These are phyloP conservation scores for Battus philenor DNA, from an alignment of 1,140 invertebrate species.

Conservation along the genomic window DNA sequence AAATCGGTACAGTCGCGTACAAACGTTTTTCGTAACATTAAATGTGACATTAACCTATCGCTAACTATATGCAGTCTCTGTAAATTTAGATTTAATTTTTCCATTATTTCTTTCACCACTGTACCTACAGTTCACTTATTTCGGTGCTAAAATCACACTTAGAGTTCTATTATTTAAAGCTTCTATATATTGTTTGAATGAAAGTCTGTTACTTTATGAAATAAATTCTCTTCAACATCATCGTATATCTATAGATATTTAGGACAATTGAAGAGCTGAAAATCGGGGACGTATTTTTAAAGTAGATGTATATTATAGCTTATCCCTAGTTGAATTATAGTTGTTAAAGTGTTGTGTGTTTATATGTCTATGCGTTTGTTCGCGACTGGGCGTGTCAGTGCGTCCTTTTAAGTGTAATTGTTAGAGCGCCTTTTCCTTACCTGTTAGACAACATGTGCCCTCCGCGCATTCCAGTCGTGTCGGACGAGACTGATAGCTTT, in stretches of 20 bases:
- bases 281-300: conserved; percentile 14
- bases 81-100: too few relatives aligned
- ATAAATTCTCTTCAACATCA: too few relatives aligned
- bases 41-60: too few relatives aligned
- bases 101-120: too few relatives aligned
- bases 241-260: not conserved
- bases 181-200: too few relatives aligned
- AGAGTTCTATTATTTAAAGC: too few relatives aligned
- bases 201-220: too few relatives aligned
- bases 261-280: conserved; percentile 4
- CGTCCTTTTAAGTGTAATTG: conserved; percentile 6
- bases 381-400: conserved; percentile 28
- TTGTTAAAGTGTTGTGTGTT: not conserved
- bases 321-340: not conserved
- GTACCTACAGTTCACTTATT: too few relatives aligned
- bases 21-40: conserved; percentile 13
- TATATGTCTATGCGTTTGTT: conserved; percentile 16
- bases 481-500: conserved; percentile 16
- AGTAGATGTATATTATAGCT: conserved; percentile 12
- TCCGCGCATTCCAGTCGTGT: conserved; percentile 15
- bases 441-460: not conserved
- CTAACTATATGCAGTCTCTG: too few relatives aligned
- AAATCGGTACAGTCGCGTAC: conserved; percentile 26
- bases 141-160: too few relatives aligned
- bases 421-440: not conserved